Base-by-base conservation (phyloP, 64 coral and sea anemone species). In the Cladopsammia gracilis region DNA sequence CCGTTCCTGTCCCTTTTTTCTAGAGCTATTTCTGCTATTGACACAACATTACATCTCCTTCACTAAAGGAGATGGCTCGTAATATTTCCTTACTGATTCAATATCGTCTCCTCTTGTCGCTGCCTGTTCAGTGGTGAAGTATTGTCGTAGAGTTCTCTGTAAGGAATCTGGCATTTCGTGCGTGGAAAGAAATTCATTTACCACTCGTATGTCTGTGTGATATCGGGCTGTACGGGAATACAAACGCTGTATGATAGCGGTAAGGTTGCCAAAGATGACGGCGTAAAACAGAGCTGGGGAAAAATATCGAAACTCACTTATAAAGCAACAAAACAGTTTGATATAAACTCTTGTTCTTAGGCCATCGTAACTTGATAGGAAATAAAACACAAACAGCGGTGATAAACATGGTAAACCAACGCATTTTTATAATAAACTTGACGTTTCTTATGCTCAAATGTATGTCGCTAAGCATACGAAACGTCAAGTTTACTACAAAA, bases 211-310 rank as follows among this genome's bases (percentile, higher is more conserved):
- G 42, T 99, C 94, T 86, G 79, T 87, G 76, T 99, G 98, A 79
- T 99, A 99, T 65, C 89, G 91, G 8, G 94, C 91, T 4, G 98
- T 96, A 62, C 91, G 93, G 10, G 98, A 89, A 65, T 99, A 99
- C 19, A 99, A 85, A 18, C 98, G 91, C 46, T 99, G 98, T 56
- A 99, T 99, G 73, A 99, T 99, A 6, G 98, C 98, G 2, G 98
- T 99, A 64, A 99, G 64, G 23, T 99, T 99, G 69, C 98, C 98
- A 92, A 99, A 99, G 70, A 99, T 96, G 14, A 91, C 85, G 11
- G 98, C 98, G 57, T 94, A 99, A 95, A 99, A 94, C 65, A 99
- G 56, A n/a, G 98, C 98, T 99, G 72, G 34, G 15, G 58, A 78
- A 82, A 71, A 76, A 78, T 14, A 23, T 42, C 50, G 42, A 62